A percentile compares a stretch with the other conserved stretches of the same genome.
Conservation (phyloP, 2,113 vertebrate genomes). For the Elgaria multicarinata region DNA sequence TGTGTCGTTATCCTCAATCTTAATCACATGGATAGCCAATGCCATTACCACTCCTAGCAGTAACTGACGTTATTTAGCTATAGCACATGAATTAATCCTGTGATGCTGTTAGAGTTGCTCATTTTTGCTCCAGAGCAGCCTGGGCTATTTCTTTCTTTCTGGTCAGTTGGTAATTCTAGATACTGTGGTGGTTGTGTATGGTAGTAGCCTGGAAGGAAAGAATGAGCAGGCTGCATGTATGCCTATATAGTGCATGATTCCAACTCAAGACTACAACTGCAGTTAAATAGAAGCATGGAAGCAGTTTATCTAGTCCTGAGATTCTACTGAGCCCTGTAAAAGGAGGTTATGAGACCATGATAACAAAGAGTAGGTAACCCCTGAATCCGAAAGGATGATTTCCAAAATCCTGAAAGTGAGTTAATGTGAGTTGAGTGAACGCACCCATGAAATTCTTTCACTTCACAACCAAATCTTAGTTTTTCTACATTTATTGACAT, state of each 20-base stretch:
- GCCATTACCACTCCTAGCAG: background rate
- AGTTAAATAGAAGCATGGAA: background rate
- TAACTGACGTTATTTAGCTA: background rate
- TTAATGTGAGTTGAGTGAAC: background rate
- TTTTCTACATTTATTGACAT: background rate
- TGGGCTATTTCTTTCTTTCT: background rate
- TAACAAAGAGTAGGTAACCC: background rate
- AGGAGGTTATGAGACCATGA: background rate
- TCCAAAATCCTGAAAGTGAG: background rate
- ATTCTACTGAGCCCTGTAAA: background rate
- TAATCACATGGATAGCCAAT: background rate
- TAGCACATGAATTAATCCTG: background rate
- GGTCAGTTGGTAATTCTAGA: background rate
- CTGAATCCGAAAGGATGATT: background rate
- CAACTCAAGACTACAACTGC: background rate
- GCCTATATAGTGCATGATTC: background rate
- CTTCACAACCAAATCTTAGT: background rate
- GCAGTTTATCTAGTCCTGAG: background rate
- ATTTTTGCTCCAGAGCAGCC: background rate
- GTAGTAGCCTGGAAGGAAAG: background rate
- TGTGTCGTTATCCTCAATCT: background rate
- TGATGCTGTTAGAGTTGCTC: background rate
- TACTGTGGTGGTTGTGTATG: background rate
- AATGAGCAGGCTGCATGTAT: background rate
- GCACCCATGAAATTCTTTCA: background rate